Conservation (phyloP, 2,797 vertebrate genomes). For the Florisuga fusca region DNA sequence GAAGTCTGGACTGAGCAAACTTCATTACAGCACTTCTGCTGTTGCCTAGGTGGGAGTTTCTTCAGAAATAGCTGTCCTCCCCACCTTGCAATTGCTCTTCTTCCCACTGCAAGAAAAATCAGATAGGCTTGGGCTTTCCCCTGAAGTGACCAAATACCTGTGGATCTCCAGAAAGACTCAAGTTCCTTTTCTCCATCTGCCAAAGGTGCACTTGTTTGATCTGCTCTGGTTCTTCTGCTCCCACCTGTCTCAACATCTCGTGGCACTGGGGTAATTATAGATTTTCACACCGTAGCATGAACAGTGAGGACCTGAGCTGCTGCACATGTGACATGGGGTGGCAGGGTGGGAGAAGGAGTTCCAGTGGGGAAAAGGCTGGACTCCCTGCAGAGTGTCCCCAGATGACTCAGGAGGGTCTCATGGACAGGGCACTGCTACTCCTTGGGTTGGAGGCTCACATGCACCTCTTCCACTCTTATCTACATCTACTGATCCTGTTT, state of each 20-base stretch:
- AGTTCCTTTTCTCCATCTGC: not conserved
- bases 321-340: fast-evolving
- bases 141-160: not conserved
- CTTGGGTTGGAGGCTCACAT: not conserved
- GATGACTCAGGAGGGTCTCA: fast-evolving
- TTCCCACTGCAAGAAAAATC: not conserved
- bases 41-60: not conserved
- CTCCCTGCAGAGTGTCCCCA: not conserved
- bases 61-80: not conserved
- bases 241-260: not conserved
- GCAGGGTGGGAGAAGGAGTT: not conserved
- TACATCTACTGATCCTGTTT: not conserved
- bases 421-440: not conserved
- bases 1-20: not conserved
- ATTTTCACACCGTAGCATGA: not conserved
- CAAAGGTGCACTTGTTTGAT: not conserved
- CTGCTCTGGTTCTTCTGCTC: not conserved
- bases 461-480: fast-evolving
- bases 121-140: not conserved
- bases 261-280: not conserved
- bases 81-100: not conserved
- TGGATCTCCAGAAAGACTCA: not conserved
- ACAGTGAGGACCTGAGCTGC: not conserved
- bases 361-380: not conserved
- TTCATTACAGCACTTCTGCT: not conserved